A percentile compares a stretch with the other conserved stretches of the same genome.
These are phyloP conservation scores for Ctena decussata DNA, from an alignment of 2,888 invertebrate species.

Conservation along the genomic window DNA sequence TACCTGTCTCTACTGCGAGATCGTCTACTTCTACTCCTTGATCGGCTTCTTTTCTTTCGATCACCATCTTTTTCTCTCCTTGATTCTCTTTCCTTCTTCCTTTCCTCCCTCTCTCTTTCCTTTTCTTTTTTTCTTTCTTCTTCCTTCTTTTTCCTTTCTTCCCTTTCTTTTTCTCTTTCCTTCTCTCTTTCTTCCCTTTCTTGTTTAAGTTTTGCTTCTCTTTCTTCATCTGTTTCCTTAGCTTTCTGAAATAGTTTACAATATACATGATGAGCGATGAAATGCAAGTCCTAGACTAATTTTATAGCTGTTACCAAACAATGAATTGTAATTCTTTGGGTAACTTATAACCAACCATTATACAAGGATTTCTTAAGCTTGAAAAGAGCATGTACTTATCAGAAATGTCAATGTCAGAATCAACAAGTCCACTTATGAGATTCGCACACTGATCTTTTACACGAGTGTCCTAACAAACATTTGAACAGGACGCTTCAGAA, in stretches of 20 bases:
- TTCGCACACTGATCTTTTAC: too few species aligned
- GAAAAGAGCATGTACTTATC: too few species aligned
- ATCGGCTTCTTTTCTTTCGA: conserved; percentile 61
- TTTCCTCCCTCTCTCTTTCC: conserved; percentile 83
- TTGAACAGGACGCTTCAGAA: too few species aligned
- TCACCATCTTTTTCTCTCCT: conserved; percentile 86
- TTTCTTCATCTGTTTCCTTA: conserved; percentile 72
- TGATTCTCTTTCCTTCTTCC: conserved; percentile 88
- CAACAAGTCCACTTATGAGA: too few species aligned
- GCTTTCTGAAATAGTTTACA: conserved; percentile 68
- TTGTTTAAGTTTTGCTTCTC: conserved; percentile 75
- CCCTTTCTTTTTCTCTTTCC: conserved; percentile 88
- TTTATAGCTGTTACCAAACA: too few species aligned
- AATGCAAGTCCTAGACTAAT: too few species aligned
- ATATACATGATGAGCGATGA: too few species aligned
- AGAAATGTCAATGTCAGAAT: too few species aligned
- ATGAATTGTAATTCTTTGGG: too few species aligned
- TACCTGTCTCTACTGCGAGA: conserved; percentile 69
- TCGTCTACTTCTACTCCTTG: conserved; percentile 65
- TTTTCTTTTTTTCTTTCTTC: conserved; percentile 86
- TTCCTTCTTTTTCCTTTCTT: conserved; percentile 88
- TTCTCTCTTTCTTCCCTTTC: conserved; percentile 88
- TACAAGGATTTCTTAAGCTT: too few species aligned
- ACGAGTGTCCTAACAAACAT: too few species aligned
- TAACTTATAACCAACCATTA: too few species aligned